Evolutionary conservation across 2,113 vertebrate species (phyloP).

Genomic region (Neotoma lepida): DNA sequence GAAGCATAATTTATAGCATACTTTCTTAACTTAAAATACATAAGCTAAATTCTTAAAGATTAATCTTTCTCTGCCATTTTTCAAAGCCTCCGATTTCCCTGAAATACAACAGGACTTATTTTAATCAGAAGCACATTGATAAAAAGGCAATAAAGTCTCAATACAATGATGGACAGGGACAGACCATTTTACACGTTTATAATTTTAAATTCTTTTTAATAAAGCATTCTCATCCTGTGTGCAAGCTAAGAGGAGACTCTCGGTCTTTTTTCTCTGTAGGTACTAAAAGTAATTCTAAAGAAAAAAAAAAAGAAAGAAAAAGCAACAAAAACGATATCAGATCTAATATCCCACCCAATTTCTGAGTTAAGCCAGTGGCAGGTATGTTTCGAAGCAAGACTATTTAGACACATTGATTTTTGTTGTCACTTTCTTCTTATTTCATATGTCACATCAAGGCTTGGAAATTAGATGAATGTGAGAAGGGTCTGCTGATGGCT

Average conservation of each 20-base stretch:
- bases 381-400: constrained; percentile 81
- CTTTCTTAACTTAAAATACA: constrained; percentile 28
- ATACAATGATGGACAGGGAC: not conserved
- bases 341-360: constrained; percentile 72
- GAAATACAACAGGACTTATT: not conserved
- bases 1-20: not conserved
- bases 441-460: constrained; percentile 85
- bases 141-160: not conserved
- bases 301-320: not conserved
- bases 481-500: constrained; percentile 78
- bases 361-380: constrained; percentile 76
- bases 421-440: constrained; percentile 85
- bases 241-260: not conserved
- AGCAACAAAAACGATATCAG: constrained; percentile 44
- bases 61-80: constrained; percentile 34
- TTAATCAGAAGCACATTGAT: not conserved
- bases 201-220: constrained; percentile 66
- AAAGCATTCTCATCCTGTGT: not conserved
- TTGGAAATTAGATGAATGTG: constrained; percentile 83
- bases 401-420: constrained; percentile 87
- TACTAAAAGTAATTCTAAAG: constrained; percentile 59
- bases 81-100: not conserved
- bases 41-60: not conserved
- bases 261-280: constrained; percentile 29
- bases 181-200: not conserved